Evolutionary conservation across 2,888 invertebrate species (phyloP), one percentile per base, ranked within the genome.

Genomic region (Diaperis boleti): DNA sequence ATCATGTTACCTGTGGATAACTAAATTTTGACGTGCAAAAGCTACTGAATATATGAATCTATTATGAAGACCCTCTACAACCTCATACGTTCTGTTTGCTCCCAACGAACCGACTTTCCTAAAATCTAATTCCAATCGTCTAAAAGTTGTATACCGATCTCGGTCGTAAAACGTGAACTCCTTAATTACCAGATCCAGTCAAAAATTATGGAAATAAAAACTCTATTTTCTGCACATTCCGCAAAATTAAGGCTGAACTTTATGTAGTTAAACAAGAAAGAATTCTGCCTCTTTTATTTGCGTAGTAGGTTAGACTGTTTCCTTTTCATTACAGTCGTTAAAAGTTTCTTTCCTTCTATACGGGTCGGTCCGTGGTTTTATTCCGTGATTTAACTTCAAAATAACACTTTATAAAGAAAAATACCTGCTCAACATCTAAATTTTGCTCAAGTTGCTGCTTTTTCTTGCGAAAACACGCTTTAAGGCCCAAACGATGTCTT

Each of bases 251-350:
- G 41, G 18, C 35, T 26, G 15, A 47, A 63, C 65, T 67, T 63
- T 67, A 63, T 65, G 65, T 49, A 63, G 54, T 65, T 49, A 33
- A 33, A 63, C 59, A 59, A 61, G 57, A 61, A 55, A 61, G 49
- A 50, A 65, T 62, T 63, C 62, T 59, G 57, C 61, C 63, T 59
- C 57, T 66, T 63, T 64, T 65, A 65, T 66, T 64, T 64, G 50
- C 64, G 59, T 60, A 64, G 64, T 62, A 68, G 66, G 66, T 67
- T 59, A 57, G 65, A 67, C 64, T 70, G 71, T 71, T 71, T 71
- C 68, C 70, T 70, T 71, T 71, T 72, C 72, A 72, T 72, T 72
- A 70, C 68, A 60, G 65, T 70, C 71, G 70, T 72, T 72, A 72
- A 72, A 72, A 72, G 70, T 71, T 72, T 72, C 69, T 67, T 70